phyloP scores from a whole-genome alignment of 1,140 invertebrate genomes.

The Olivierus martensii region DNA sequence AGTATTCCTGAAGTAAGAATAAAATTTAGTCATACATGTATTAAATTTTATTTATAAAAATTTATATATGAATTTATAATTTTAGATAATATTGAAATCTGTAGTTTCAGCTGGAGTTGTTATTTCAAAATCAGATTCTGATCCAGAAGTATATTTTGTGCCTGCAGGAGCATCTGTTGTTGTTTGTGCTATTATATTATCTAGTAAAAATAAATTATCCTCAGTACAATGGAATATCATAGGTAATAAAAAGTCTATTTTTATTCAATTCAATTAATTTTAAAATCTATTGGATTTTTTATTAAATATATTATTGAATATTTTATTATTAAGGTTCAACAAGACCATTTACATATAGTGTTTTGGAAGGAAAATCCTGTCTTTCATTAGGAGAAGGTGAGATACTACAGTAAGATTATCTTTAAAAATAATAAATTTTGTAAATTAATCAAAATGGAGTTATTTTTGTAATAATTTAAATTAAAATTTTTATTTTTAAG shows the following conservation, averaged over 20 bases:
- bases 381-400: constrained; percentile 14
- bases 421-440: too few relatives aligned
- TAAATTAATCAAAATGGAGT: too few relatives aligned
- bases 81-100: constrained; percentile 7
- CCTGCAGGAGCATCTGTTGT: constrained; percentile 10
- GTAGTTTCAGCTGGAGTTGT: constrained; percentile 1
- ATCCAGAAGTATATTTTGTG: constrained; percentile 4
- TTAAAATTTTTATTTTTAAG: too few relatives aligned
- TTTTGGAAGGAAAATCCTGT: constrained; percentile 3
- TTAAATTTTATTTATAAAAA: too few relatives aligned
- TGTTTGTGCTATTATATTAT: constrained; percentile 5
- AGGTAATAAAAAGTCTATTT: neutral
- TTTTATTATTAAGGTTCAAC: constrained; percentile 5
- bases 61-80: neutral
- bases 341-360: constrained; percentile 6
- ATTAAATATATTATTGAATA: too few relatives aligned
- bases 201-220: neutral
- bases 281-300: too few relatives aligned
- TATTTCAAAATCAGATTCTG: neutral
- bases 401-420: too few relatives aligned
- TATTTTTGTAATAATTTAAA: too few relatives aligned
- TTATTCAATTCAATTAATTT: too few relatives aligned
- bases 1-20: constrained; percentile 16
- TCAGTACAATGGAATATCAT: constrained; percentile 12
- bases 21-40: too few relatives aligned